Percentiles rank a stretch among this genome's conserved stretches.
Conservation (phyloP, 1,140 invertebrate genomes). For the Protaetia brevitarsis region DNA sequence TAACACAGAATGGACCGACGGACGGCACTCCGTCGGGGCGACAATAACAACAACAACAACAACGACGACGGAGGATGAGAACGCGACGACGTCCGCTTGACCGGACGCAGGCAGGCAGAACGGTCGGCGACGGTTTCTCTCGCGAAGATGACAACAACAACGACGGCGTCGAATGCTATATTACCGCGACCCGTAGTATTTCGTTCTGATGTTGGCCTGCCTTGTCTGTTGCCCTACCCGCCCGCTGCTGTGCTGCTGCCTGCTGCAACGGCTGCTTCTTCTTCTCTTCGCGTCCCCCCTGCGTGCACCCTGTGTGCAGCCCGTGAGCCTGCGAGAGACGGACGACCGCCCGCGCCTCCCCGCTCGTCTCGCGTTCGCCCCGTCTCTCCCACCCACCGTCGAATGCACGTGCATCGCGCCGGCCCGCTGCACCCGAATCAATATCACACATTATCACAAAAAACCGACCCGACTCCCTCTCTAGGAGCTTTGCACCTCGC, state of each 20-base stretch:
- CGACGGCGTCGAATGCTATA: slow-evolving; percentile 7
- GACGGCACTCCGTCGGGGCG: neutral
- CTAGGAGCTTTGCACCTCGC: slow-evolving; percentile 39
- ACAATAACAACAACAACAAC: neutral
- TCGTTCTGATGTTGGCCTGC: slow-evolving; percentile 16
- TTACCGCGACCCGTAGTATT: slow-evolving; percentile 17
- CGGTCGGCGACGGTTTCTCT: neutral
- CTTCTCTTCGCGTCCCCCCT: slow-evolving; percentile 3
- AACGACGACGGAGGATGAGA: neutral
- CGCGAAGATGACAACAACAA: slow-evolving; percentile 17
- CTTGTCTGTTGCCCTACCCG: slow-evolving; percentile 19
- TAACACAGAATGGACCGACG: neutral
- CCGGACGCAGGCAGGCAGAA: neutral
- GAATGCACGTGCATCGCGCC: slow-evolving; percentile 43
- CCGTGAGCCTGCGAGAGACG: slow-evolving; percentile 8
- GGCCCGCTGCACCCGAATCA: slow-evolving; percentile 47
- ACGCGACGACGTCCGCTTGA: neutral
- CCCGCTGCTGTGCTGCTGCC: slow-evolving; percentile 22
- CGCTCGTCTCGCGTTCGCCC: slow-evolving; percentile 35
- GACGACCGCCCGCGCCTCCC: slow-evolving; percentile 30
- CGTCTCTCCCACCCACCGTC: slow-evolving; percentile 26
- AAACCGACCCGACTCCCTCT: slow-evolving; percentile 37
- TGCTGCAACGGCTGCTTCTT: slow-evolving; percentile 23
- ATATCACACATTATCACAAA: slow-evolving; percentile 48
- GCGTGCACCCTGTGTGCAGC: slow-evolving; percentile 23